Evolutionary conservation across 2,888 invertebrate species (phyloP).

Genomic region (Drosophila anomalata): DNA sequence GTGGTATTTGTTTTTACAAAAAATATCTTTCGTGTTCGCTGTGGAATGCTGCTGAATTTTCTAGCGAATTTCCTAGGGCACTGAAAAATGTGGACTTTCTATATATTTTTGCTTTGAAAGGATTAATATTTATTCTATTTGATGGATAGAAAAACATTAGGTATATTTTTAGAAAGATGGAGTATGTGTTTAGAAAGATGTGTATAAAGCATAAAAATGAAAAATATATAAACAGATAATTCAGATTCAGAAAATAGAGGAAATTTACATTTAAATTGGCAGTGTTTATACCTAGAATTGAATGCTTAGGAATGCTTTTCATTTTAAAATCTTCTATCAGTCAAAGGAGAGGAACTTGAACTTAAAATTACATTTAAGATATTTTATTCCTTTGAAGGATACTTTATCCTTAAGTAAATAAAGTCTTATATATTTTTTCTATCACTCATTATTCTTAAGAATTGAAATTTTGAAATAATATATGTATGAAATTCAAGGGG

Average conservation of each 20-base stretch:
- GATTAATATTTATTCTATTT: not conserved
- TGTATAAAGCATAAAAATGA: not conserved
- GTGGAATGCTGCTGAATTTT: conserved; percentile 15
- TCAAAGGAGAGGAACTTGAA: too few relatives aligned
- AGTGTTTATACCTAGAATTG: too few relatives aligned
- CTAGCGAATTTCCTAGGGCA: not conserved
- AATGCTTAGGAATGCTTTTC: too few relatives aligned
- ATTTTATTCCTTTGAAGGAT: too few relatives aligned
- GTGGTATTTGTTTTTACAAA: conserved; percentile 17
- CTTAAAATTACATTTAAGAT: too few relatives aligned
- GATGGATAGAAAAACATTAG: not conserved
- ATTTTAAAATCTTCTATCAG: too few relatives aligned
- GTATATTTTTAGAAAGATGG: not conserved
- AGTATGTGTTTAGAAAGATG: not conserved
- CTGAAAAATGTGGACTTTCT: not conserved
- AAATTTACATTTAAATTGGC: too few relatives aligned
- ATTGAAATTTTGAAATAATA: too few relatives aligned
- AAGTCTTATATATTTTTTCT: too few relatives aligned
- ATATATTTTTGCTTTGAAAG: not conserved
- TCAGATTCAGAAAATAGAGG: not conserved
- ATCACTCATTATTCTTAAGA: too few relatives aligned
- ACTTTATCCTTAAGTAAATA: too few relatives aligned
- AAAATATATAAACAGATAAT: not conserved
- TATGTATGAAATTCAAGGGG: too few relatives aligned
- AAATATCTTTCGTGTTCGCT: conserved; percentile 9